phyloP scores from a whole-genome alignment of 2,888 invertebrate genomes.

The Falcaria lacertinaria region DNA sequence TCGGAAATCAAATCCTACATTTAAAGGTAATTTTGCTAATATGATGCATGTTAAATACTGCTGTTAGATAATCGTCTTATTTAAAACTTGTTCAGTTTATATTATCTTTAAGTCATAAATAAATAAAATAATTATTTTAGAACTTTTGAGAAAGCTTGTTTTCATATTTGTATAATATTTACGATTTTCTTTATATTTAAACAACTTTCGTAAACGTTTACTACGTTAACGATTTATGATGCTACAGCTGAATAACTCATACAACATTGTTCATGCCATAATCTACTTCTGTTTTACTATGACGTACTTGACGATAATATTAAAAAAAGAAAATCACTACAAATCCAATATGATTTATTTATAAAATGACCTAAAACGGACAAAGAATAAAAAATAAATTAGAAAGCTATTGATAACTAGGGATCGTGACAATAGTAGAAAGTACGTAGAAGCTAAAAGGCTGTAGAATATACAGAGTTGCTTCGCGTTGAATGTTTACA shows the following conservation, averaged over 20 bases:
- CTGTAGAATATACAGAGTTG: conserved; percentile 60
- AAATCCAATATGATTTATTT: not conserved
- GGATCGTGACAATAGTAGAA: conserved; percentile 75
- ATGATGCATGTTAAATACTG: not conserved
- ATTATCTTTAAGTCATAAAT: conserved; percentile 26
- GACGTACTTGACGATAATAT: too few relatives aligned
- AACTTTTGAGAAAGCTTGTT: conserved; percentile 16
- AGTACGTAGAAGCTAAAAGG: conserved; percentile 66
- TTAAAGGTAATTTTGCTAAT: not conserved
- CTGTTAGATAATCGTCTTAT: not conserved
- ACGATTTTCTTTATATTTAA: conserved; percentile 11
- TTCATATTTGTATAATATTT: conserved; percentile 21
- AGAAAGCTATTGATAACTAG: conserved; percentile 48
- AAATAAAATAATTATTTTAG: conserved; percentile 18
- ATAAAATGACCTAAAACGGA: conserved; percentile 13
- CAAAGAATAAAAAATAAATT: conserved; percentile 26
- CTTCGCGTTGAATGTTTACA: conserved; percentile 48
- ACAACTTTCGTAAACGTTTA: conserved; percentile 4
- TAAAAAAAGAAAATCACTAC: too few relatives aligned
- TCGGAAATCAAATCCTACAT: not conserved
- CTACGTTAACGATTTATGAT: too few relatives aligned
- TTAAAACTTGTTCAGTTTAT: not conserved
- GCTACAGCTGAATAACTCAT: too few relatives aligned
- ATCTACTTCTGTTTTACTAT: too few relatives aligned
- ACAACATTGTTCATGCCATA: too few relatives aligned